These are phyloP conservation scores for Gryon sp. DNA, from an alignment of 1,140 invertebrate genomes.

Conservation along the genomic window DNA sequence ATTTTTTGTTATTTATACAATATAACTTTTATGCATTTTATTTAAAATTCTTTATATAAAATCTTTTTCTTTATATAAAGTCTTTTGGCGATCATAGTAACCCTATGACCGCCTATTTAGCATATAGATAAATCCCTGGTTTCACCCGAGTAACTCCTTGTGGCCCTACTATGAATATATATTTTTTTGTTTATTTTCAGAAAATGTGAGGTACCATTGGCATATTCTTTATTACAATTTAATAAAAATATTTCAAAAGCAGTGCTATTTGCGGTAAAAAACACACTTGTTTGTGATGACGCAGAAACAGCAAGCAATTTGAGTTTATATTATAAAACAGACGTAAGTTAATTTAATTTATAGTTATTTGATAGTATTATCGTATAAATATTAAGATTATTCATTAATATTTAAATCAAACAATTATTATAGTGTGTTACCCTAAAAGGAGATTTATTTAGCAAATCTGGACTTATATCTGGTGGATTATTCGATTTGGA, in stretches of 20 bases:
- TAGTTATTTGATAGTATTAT: background rate
- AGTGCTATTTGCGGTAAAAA: constrained; percentile 96
- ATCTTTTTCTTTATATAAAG: too few species aligned
- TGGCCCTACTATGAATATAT: background rate
- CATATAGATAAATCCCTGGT: too few species aligned
- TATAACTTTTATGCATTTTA: constrained; percentile 25
- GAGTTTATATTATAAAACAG: constrained; percentile 84
- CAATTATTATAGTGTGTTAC: constrained; percentile 86
- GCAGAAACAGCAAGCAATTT: constrained; percentile 96
- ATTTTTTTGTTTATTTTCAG: constrained; percentile 74
- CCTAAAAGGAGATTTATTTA: constrained; percentile 97
- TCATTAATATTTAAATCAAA: background rate
- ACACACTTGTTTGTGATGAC: constrained; percentile 96
- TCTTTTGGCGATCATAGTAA: too few species aligned
- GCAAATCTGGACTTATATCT: constrained; percentile 97
- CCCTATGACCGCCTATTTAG: too few species aligned
- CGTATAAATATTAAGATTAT: background rate
- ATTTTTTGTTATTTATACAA: too few species aligned
- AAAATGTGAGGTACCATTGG: constrained; percentile 90
- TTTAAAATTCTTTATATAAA: too few species aligned
- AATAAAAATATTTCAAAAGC: constrained; percentile 92
- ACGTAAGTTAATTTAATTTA: constrained; percentile 13
- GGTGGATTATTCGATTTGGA: constrained; percentile 95
- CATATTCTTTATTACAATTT: constrained; percentile 96
- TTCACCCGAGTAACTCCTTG: too few species aligned